Evolutionary conservation across 2,113 vertebrate species (phyloP), one percentile per base, ranked within the genome.

Genomic region (Chaetura pelagica): DNA sequence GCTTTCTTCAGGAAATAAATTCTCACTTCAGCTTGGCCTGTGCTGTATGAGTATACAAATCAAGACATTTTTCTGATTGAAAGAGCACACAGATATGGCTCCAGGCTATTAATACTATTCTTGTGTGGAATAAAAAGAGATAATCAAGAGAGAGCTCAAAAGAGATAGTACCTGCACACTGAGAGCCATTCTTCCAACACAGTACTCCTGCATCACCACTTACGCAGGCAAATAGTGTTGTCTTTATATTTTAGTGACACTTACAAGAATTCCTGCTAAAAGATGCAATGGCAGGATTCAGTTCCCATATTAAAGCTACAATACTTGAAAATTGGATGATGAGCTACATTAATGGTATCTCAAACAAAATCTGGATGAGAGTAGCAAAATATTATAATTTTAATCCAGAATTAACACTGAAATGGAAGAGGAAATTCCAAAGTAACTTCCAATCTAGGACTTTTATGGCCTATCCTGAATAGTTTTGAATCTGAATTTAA

Each of bases 1-100:
- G 68, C 80, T 94, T 81, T 91, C 69, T 71, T 84, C 80, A 78
- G 76, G 64, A 93, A 84, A 84, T 59, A 92, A 95, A 90, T 93
- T 96, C 68, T 85, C 67, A 86, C 75, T 96, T 95, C 75, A 84
- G 51, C 55, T 55, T 77, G 67, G 55, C 85, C 72, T 91, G 20
- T 91, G 68, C 42, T 83, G 32, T 46, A 4, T 49, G 76, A 90
- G 82, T 85, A 84, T 38, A 95, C 66, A 95, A 93, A 96, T 94
- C 79, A 96, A 90, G 87, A 78, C 1, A 1, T 44, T 75, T 67
- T 94, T 90, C 63, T 78, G 87, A 90, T 71, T 94, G 85, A 94
- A 94, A 91, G 63, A 82, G 49, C 63, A 86, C 42, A n/a, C 1
- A 73, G 78, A 83, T 55, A 62, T 87, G 62, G 58, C 78, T 95